Evolutionary conservation across 1,140 invertebrate species (phyloP), one percentile per base, ranked within the genome.

Genomic region (Drosophila elegans): DNA sequence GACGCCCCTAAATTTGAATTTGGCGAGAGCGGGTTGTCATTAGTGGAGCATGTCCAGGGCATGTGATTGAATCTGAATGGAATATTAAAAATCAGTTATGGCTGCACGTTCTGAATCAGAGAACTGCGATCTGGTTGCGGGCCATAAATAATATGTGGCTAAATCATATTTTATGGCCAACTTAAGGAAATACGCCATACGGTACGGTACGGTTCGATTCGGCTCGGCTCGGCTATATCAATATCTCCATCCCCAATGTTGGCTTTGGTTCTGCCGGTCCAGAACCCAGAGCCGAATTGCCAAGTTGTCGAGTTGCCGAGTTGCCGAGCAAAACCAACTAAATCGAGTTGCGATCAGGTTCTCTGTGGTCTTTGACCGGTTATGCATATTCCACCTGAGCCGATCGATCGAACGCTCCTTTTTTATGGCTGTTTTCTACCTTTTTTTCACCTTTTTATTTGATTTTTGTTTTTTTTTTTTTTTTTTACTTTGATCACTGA

Each of bases 351-450:
- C 25, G 75, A 78, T 74, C 81, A 83, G 67, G 78, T 77, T 77
- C 71, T 80, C 52, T 59, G 63, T 75, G 57, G 63, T 79, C 74
- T 79, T 82, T 75, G 71, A 86, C 83, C 83, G 83, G 83, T 86
- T 86, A 86, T 86, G 83, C 83, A 88, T 79, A 86, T 88, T 57
- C 48, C 49, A 56, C 42, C 52, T 48, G 48, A 68, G 48, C 63
- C 38, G 27, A 56, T 44, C 39, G 38, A 52, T 36, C 62, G 34
- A 71, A 57, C 68, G 82, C 82, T 88, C 79, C 83, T 86, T 86
- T 86, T 86, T 86, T 88, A 86, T 86, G 82, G 78, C 59, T 57
- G 57, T 86, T 88, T 86, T 86, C 84, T 81, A 73, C 68, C 49
- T 44, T 67, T 63, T 78, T 51, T 79, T 25, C 21, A 11, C 16